Evolutionary conservation across 2,113 vertebrate species (phyloP).

Genomic region (Rattus norvegicus): DNA sequence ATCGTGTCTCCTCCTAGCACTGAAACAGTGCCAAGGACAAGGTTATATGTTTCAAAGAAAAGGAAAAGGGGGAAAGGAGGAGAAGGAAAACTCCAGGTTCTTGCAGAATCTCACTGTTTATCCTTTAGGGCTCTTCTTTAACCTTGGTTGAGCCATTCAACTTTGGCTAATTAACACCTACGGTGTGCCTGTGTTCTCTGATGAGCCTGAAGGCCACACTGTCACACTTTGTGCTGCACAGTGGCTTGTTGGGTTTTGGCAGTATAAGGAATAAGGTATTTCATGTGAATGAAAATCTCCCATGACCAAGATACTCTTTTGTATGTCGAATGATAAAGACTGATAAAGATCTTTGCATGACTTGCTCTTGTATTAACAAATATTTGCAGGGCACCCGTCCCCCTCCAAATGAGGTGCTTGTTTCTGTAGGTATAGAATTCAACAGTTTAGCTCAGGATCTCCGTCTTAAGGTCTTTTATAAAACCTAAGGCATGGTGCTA

Average conservation of each 20-base stretch:
- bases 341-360: conserved; percentile 23
- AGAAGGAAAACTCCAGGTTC: background rate
- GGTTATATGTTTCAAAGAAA: background rate
- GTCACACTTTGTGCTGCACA: background rate
- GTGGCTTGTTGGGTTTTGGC: background rate
- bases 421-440: background rate
- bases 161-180: background rate
- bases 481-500: background rate
- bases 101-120: background rate
- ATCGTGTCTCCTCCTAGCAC: background rate
- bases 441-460: background rate
- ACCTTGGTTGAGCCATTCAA: background rate
- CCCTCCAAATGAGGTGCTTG: background rate
- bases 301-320: background rate
- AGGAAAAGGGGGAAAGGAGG: background rate
- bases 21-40: background rate
- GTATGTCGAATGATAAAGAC: conserved; percentile 19
- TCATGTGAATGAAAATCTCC: conserved; percentile 14
- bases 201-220: background rate
- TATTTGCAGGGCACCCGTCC: background rate
- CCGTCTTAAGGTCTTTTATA: background rate
- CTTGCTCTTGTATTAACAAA: conserved; percentile 1
- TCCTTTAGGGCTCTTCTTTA: background rate
- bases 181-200: background rate
- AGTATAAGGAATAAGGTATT: conserved; percentile 45